These are phyloP conservation scores for Holothuria leucospilota DNA, from an alignment of 53 echinoderm and acorn worm genomes.

Conservation along the genomic window DNA sequence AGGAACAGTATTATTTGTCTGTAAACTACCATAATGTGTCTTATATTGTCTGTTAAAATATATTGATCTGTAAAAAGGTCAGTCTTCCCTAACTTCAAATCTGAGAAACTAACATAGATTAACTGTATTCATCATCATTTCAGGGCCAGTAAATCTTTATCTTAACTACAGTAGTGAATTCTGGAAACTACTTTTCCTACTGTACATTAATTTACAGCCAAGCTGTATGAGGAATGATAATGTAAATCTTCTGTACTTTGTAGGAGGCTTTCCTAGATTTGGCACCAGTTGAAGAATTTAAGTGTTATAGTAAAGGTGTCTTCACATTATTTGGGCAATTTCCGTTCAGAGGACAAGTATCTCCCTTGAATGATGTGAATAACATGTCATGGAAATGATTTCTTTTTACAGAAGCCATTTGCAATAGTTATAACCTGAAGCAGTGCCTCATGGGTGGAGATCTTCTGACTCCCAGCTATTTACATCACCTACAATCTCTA, in stretches of 20 bases:
- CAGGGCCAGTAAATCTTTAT: too few species aligned
- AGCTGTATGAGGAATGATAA: background rate
- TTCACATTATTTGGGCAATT: background rate
- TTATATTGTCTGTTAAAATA: too few species aligned
- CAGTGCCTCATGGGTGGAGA: constrained; percentile 91
- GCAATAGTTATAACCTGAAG: constrained; percentile 80
- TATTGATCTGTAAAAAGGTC: too few species aligned
- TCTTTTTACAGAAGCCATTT: constrained; percentile 65
- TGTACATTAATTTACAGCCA: too few species aligned
- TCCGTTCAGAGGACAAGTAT: background rate
- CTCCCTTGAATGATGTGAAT: background rate
- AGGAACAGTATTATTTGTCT: too few species aligned
- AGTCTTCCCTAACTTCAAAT: too few species aligned
- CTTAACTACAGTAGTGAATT: too few species aligned
- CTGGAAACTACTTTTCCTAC: too few species aligned
- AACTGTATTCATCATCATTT: too few species aligned
- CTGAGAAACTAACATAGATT: too few species aligned
- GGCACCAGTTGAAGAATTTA: background rate
- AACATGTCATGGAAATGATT: background rate
- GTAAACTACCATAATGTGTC: too few species aligned
- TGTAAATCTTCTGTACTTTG: background rate
- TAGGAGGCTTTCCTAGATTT: background rate
- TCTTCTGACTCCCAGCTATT: constrained; percentile 80
- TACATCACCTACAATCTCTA: constrained; percentile 70
- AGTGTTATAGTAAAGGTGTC: background rate